Evolutionary conservation across 2,888 invertebrate species (phyloP).

Genomic region (Heteromurus nitidus): DNA sequence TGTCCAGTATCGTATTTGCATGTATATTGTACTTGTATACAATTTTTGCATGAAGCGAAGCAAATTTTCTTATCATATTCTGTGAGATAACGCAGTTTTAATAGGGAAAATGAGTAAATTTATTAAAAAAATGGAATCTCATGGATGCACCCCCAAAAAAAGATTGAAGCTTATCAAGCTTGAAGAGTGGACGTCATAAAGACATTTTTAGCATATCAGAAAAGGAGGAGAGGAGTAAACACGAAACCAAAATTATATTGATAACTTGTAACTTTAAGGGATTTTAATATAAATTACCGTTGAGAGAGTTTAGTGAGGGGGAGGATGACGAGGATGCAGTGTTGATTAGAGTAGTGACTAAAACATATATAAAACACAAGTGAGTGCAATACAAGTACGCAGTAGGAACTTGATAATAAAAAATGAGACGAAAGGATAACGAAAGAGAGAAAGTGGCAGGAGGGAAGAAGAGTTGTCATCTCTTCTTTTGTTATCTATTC

Average conservation of each 20-base stretch:
- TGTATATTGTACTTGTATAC: neutral
- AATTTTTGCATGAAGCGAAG: neutral
- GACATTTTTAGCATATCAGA: conserved; percentile 66
- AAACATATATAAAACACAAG: no score
- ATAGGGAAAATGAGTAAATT: neutral
- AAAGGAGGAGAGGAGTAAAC: conserved; percentile 20
- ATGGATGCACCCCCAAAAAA: no score
- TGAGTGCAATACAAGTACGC: conserved; percentile 23
- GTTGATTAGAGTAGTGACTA: no score
- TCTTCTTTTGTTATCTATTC: no score
- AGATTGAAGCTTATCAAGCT: conserved; percentile 20
- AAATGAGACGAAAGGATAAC: neutral
- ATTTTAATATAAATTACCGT: no score
- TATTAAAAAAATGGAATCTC: neutral
- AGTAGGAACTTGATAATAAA: neutral
- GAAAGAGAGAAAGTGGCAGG: neutral
- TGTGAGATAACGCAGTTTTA: neutral
- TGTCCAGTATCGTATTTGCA: conserved; percentile 36
- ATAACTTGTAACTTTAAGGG: conserved; percentile 26
- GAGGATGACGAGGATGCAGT: no score
- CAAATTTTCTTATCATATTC: neutral
- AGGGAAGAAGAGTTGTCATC: no score
- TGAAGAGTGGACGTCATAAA: conserved; percentile 61
- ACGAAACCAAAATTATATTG: conserved; percentile 31
- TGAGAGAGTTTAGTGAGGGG: no score